Evolutionary conservation across 2,888 invertebrate species (phyloP), one percentile per base, ranked within the genome.

Genomic region (Glomeris marginata): DNA sequence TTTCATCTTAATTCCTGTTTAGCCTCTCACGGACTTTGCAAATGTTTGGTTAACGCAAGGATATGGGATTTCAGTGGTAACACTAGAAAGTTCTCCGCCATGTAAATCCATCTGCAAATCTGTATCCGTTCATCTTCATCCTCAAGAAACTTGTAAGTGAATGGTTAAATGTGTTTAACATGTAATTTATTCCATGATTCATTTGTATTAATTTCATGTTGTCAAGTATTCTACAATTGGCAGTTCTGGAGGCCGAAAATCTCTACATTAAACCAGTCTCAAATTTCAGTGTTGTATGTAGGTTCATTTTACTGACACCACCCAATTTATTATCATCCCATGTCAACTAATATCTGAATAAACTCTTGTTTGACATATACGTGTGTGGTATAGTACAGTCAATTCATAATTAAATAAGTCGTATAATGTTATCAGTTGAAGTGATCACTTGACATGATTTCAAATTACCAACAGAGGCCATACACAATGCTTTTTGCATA

Each of bases 221-320:
- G 76, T 76, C 56, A 70, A 84, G 84, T 84, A 58, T 81, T 80
- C 77, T 84, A 82, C 64, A 84, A 83, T 64, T 84, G 83, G 82
- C 81, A 83, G 78, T 84, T 82, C 60, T 84, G 83, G 81, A 72
- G 80, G 62, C 81, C 82, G 22, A 66, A 74, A 21, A 77, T 60
- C 72, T 76, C 55, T 77, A 80, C 54, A 66, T 72, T 41, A 70
- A 74, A 51, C 51, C 58, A 47, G 51, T 53, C 57, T 73, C 77
- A 47, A 56, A 59, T 41, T 50, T 63, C 15, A 65, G 65, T 84
- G 52, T 77, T 74, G 52, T 81, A 81, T 63, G 69, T 83, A 46
- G 81, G 78, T 45, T 82, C 82, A 42, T 81, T 78, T 62, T 83
- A 81, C 66, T 81, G 66, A 73, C 45, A 51, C 40, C 41, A 5